Base-by-base conservation (phyloP, 2,113 vertebrate species). In the cattle (Bos taurus) region DNA sequence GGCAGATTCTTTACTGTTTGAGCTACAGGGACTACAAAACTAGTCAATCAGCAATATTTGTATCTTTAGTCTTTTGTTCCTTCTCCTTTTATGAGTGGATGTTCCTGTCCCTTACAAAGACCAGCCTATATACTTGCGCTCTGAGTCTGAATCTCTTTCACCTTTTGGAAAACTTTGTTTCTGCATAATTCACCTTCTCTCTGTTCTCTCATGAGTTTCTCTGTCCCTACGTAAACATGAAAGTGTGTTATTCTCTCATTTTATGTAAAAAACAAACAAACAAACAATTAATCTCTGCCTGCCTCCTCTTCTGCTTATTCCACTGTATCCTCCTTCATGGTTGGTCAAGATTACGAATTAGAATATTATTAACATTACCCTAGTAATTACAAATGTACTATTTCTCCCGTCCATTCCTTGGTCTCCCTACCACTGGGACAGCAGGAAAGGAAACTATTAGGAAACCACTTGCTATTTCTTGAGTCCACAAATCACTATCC, bases 151-250 rank as follows among this genome's bases (percentile, higher is more conserved):
- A 36, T 59, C 16, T 87, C 30, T 54, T 50, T 48, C 9, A 85
- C 7, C 8, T 56, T 83, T 71, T 83, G 15, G 5, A 28, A 43
- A 77, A 5, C 48, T 46, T 94, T 36, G 6, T 80, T 94, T 84
- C 30, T 84, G 1, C 1, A n/a, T 43, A 56, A 21, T 43, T 3
- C 2, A 0, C 2, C 28, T 81, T 84, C 5, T 81, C 1, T 81
- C 8, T 52, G 2, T 78, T 88, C 15, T 11, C 46, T 87, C 12
- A 2, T 92, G 17, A 92, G 59, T 71, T 96, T 93, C 48, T 40
- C 23, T 88, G n/a, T 36, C 7, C 6, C 21, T 91, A 36, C 2
- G 3, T 30, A 64, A 59, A 19, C 64, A 71, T 33, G 6, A 60
- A 33, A 85, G 46, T 1, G 26, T 3, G 6, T 40, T 93, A 48